These are phyloP conservation scores for Thamnaconus septentrionalis DNA, from an alignment of 2,113 vertebrate species.

Conservation along the genomic window DNA sequence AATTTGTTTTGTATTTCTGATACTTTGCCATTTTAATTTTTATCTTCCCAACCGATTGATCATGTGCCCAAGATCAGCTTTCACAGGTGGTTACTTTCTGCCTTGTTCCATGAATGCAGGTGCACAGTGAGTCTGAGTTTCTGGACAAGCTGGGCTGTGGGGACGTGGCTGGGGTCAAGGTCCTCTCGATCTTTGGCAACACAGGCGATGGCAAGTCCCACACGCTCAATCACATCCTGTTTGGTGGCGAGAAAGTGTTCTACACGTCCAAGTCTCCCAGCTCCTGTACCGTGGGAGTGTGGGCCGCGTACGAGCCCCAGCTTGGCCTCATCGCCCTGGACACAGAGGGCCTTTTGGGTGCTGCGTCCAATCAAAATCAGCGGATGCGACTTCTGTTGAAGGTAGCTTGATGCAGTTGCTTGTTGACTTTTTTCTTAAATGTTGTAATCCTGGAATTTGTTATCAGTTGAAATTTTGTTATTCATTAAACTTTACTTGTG, in stretches of 20 bases:
- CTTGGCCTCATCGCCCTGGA: conserved; percentile 76
- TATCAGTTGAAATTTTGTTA: too few species aligned
- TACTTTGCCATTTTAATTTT: too few species aligned
- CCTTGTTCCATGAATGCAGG: conserved; percentile 47
- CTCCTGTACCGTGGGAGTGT: conserved; percentile 82
- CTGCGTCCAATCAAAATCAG: conserved; percentile 76
- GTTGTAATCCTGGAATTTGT: too few species aligned
- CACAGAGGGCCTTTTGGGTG: conserved; percentile 80
- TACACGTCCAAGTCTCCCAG: conserved; percentile 79
- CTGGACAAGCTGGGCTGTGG: conserved; percentile 71
- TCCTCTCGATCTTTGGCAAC: conserved; percentile 84
- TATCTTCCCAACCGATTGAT: too few species aligned
- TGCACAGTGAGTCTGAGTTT: conserved; percentile 68
- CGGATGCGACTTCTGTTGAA: conserved; percentile 80
- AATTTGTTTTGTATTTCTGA: too few species aligned
- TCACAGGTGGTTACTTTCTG: too few species aligned
- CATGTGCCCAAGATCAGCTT: too few species aligned
- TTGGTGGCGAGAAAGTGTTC: conserved; percentile 72
- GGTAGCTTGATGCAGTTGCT: conserved; percentile 26
- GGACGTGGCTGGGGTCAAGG: conserved; percentile 72
- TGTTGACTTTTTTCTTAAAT: too few species aligned
- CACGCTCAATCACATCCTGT: conserved; percentile 81
- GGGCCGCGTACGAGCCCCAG: conserved; percentile 76
- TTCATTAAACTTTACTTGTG: too few species aligned
- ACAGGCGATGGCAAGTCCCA: conserved; percentile 85